phyloP scores from a whole-genome alignment of 2,888 invertebrate genomes.

The Priocnemis perturbator region DNA sequence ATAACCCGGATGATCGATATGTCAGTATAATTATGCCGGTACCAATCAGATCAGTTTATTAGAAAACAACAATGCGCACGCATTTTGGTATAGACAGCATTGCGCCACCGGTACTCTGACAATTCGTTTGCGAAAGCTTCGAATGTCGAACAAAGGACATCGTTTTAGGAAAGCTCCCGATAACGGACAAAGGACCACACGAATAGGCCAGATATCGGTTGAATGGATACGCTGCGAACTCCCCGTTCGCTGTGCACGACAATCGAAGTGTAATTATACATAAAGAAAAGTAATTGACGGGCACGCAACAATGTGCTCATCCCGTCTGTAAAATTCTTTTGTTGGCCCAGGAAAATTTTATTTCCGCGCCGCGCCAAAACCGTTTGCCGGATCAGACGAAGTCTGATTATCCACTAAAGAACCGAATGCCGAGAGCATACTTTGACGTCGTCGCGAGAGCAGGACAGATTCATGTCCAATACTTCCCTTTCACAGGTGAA shows the following conservation, averaged over 20 bases:
- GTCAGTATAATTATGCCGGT: slow-evolving; percentile 34
- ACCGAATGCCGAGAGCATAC: too few relatives aligned
- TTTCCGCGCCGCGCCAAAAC: too few relatives aligned
- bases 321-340: background rate
- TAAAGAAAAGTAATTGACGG: slow-evolving; percentile 38
- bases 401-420: too few relatives aligned
- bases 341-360: too few relatives aligned
- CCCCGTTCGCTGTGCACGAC: slow-evolving; percentile 29
- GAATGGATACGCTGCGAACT: slow-evolving; percentile 37
- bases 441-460: too few relatives aligned
- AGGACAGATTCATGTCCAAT: too few relatives aligned
- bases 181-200: slow-evolving; percentile 51
- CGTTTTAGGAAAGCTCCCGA: slow-evolving; percentile 53
- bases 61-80: slow-evolving; percentile 42
- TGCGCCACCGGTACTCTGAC: slow-evolving; percentile 45
- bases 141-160: slow-evolving; percentile 45
- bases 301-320: slow-evolving; percentile 13
- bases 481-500: too few relatives aligned
- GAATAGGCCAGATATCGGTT: slow-evolving; percentile 47
- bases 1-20: slow-evolving; percentile 18
- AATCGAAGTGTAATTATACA: slow-evolving; percentile 50
- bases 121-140: slow-evolving; percentile 47
- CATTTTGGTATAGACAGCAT: slow-evolving; percentile 24
- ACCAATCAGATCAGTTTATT: slow-evolving; percentile 45
- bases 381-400: slow-evolving; percentile 1